Base-by-base conservation (phyloP, 2,888 invertebrate genomes). In the Zygogramma bicolorata region DNA sequence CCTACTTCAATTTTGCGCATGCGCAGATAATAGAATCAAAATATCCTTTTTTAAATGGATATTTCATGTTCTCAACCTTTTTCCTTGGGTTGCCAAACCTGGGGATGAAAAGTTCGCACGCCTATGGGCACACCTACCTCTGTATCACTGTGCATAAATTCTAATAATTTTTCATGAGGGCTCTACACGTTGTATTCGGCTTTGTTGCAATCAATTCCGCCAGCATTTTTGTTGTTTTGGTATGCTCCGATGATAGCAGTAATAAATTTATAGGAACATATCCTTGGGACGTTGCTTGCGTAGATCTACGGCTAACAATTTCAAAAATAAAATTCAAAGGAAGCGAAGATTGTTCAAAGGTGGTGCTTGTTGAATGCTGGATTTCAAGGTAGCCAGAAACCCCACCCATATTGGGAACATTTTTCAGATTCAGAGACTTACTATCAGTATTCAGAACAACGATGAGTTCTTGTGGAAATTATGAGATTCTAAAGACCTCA, bases 91-190 rank as follows among this genome's bases (percentile, higher is more conserved):
- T n/a, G n/a, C n/a, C n/a, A n/a, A n/a, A n/a, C n/a, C n/a, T n/a
- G n/a, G n/a, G n/a, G n/a, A 34, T 53, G 29, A 61, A 61, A 62
- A 40, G 49, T 27, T 38, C 3, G 25, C 22, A 62, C 34, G 34
- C 57, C 62, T 61, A 65, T 68, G 40, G 63, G 34, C 42, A 71
- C 65, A 53, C 53, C 53, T n/a, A 53, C 53, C 27, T 15, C 53
- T 6, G 40, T 46, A 20, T 34, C 68, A 49, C 18, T 59, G 61
- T 67, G 62, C 71, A 71, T 71, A 71, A 61, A 71, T 71, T 62
- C 71, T 67, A 58, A 70, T 70, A 46, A 22, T 31, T 34, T 42
- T 46, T 59, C 58, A 69, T 40, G 38, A 57, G 57, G 53, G 34
- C 49, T 67, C 13, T 29, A 42, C n/a, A n/a, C 63, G 34, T 58